These are phyloP conservation scores for Glaucopsyche alexis DNA, from an alignment of 2,888 invertebrate species.

Conservation along the genomic window DNA sequence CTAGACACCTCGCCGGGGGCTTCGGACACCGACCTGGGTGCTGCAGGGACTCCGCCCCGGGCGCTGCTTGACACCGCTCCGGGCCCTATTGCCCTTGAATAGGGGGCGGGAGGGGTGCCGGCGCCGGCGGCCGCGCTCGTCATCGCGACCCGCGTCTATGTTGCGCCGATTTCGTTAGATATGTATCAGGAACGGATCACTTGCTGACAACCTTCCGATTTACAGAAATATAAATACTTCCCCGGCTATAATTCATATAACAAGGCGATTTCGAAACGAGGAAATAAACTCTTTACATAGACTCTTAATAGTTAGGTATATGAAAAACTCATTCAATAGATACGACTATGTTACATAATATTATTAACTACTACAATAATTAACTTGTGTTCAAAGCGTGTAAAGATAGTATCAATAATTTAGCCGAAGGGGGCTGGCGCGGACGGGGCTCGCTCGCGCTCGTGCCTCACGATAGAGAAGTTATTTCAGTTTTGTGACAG, in stretches of 20 bases:
- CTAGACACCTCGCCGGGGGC: slow-evolving; percentile 27
- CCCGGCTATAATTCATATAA: slow-evolving; percentile 33
- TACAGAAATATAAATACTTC: slow-evolving; percentile 38
- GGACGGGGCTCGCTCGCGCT: background rate
- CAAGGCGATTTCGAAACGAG: slow-evolving; percentile 36
- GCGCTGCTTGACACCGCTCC: slow-evolving; percentile 27
- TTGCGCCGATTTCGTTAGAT: slow-evolving; percentile 39
- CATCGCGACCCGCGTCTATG: slow-evolving; percentile 31
- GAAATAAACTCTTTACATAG: slow-evolving; percentile 31
- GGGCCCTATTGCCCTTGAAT: slow-evolving; percentile 15
- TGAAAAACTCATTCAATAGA: slow-evolving; percentile 20
- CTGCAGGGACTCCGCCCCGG: slow-evolving; percentile 18
- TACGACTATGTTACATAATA: slow-evolving; percentile 14
- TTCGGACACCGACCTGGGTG: slow-evolving; percentile 27
- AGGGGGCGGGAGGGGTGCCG: background rate
- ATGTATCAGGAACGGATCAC: slow-evolving; percentile 40
- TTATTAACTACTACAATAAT: slow-evolving; percentile 35
- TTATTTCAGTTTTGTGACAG: background rate
- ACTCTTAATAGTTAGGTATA: slow-evolving; percentile 33
- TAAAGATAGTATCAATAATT: slow-evolving; percentile 22
- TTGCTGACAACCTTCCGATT: slow-evolving; percentile 33
- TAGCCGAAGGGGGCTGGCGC: background rate
- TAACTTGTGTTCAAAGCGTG: slow-evolving; percentile 45
- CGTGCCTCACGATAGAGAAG: background rate
- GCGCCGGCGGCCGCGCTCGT: slow-evolving; percentile 30